Conservation (phyloP, 2,113 vertebrate genomes). For the Monopterus albus region DNA sequence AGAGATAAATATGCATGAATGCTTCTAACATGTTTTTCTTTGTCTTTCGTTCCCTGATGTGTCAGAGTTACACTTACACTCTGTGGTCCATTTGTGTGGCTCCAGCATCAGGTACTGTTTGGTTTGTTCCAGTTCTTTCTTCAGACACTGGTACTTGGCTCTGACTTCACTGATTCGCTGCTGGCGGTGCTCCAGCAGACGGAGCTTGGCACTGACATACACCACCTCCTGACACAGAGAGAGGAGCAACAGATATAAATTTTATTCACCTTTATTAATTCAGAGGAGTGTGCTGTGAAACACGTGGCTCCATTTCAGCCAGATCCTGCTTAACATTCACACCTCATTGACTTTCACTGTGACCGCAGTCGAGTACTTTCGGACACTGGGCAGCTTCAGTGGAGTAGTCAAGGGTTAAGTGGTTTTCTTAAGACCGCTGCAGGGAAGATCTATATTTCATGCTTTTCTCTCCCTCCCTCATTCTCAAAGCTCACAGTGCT, state of each 20-base stretch:
- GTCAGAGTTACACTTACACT: conserved; percentile 88
- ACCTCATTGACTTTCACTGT: conserved; percentile 36
- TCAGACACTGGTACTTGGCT: conserved; percentile 95
- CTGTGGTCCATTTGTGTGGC: conserved; percentile 94
- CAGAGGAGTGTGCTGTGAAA: conserved; percentile 20
- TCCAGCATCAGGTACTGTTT: conserved; percentile 98
- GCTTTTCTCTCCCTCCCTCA: conserved; percentile 45
- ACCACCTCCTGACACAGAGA: conserved; percentile 83
- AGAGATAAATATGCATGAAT: not conserved
- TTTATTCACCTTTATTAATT: conserved; percentile 40
- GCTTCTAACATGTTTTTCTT: not conserved
- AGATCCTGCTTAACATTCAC: conserved; percentile 32
- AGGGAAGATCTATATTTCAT: conserved; percentile 68
- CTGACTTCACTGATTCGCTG: conserved; percentile 94
- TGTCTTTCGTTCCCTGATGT: not conserved
- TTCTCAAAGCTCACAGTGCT: conserved; percentile 40
- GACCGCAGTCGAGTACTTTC: conserved; percentile 15
- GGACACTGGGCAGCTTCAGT: conserved; percentile 56
- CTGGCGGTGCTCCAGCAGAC: conserved; percentile 93
- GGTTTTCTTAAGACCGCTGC: conserved; percentile 49
- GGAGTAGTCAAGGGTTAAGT: conserved; percentile 61
- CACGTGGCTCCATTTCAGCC: conserved; percentile 15
- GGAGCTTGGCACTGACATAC: conserved; percentile 90
- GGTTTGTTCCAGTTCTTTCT: conserved; percentile 95
- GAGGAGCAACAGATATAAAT: conserved; percentile 20